These are phyloP conservation scores for Tenebrio molitor DNA, from an alignment of 1,140 invertebrate genomes.

Conservation along the genomic window DNA sequence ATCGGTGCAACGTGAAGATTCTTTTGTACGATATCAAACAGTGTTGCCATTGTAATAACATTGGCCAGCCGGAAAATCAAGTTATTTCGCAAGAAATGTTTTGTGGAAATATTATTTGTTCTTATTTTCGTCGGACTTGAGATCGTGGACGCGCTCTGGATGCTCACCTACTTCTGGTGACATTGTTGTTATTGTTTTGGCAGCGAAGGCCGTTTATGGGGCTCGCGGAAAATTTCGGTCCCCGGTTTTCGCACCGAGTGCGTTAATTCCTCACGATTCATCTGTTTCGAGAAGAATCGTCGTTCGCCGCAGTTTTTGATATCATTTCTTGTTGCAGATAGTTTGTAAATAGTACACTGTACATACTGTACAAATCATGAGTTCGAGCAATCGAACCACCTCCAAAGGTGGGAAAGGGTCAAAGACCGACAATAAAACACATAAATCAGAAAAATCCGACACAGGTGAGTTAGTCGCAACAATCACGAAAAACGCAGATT, in stretches of 20 bases:
- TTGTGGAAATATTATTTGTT: not conserved
- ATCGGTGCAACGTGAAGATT: not conserved
- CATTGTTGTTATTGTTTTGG: not conserved
- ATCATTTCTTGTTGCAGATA: too few species aligned
- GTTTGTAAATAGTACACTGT: constrained; percentile 67
- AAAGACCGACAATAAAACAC: constrained; percentile 64
- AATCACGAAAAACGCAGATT: not conserved
- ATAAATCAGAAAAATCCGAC: constrained; percentile 61
- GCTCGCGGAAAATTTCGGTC: too few species aligned
- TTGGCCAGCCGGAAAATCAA: constrained; percentile 15
- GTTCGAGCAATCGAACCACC: constrained; percentile 66
- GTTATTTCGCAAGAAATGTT: constrained; percentile 16
- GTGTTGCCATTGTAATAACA: constrained; percentile 51
- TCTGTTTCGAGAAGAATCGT: too few species aligned
- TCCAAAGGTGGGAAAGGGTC: constrained; percentile 65
- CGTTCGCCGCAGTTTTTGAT: too few species aligned
- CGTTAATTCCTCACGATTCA: too few species aligned
- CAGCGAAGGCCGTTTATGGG: too few species aligned
- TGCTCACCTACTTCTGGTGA: not conserved
- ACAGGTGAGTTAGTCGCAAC: constrained; percentile 54
- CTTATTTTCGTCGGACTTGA: not conserved
- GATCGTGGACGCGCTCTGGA: not conserved
- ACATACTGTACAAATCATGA: constrained; percentile 68
- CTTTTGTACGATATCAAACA: constrained; percentile 1
- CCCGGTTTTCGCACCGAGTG: too few species aligned